Conservation (phyloP, 2,888 invertebrate species). For the Napeogenes sylphis region DNA sequence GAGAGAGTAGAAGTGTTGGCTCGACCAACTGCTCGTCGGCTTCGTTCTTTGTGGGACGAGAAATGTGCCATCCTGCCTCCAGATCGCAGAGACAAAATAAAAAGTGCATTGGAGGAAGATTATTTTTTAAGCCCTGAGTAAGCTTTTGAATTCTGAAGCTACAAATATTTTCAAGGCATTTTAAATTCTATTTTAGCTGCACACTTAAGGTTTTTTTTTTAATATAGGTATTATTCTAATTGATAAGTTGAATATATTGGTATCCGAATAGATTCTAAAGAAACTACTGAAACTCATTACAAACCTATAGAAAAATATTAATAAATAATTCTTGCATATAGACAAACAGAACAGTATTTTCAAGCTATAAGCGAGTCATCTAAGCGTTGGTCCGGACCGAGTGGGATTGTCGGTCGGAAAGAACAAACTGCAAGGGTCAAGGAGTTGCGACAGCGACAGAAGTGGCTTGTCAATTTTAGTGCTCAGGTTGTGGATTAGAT, state of each 20-base stretch:
- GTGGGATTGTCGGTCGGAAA: constrained; percentile 48
- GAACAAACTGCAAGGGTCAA: constrained; percentile 49
- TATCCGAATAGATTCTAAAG: too few relatives aligned
- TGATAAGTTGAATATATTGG: too few relatives aligned
- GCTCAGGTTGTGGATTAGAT: constrained; percentile 52
- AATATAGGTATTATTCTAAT: too few relatives aligned
- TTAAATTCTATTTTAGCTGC: too few relatives aligned
- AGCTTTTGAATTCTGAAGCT: constrained; percentile 23
- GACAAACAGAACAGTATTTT: constrained; percentile 79
- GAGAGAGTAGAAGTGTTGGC: constrained; percentile 74
- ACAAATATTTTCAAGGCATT: too few relatives aligned
- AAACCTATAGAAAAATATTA: too few relatives aligned
- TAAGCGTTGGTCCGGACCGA: constrained; percentile 48
- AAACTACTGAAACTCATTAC: too few relatives aligned
- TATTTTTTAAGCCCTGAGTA: constrained; percentile 74
- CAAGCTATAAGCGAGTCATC: constrained; percentile 58
- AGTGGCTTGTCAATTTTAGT: constrained; percentile 72
- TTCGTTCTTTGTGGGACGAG: constrained; percentile 74
- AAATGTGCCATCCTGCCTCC: constrained; percentile 68
- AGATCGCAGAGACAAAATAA: constrained; percentile 71
- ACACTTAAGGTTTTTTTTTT: too few relatives aligned
- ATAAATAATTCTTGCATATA: constrained; percentile 31
- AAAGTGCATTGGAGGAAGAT: constrained; percentile 75
- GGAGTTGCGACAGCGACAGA: constrained; percentile 59
- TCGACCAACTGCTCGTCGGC: constrained; percentile 67